A percentile compares a stretch with the other conserved stretches of the same genome.
Evolutionary conservation across 2,888 invertebrate species (phyloP).

Genomic region (Chydorus sphaericus): DNA sequence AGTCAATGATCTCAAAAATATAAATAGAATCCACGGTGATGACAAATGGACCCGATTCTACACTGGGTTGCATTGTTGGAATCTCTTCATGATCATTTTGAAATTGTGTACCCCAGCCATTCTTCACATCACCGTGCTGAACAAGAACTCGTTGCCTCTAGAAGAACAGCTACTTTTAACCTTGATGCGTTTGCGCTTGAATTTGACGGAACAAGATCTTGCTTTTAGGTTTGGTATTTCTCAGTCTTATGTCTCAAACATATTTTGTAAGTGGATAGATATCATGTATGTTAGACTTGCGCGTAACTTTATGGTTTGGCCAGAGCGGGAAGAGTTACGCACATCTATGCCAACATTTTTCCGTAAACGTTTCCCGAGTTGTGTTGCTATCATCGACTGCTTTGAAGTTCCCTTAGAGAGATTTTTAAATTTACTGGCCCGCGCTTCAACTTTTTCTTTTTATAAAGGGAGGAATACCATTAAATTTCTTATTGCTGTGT

Average conservation of each 20-base stretch:
- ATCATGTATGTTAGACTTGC: not conserved
- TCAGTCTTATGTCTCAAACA: not conserved
- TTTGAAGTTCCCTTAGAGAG: not conserved
- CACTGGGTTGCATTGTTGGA: not conserved
- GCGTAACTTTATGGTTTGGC: not conserved
- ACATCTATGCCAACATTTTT: not conserved
- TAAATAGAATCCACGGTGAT: not conserved
- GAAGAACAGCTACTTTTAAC: not conserved
- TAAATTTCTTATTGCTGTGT: not conserved
- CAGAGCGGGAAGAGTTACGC: not conserved
- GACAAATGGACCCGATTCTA: not conserved
- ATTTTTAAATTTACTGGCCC: not conserved
- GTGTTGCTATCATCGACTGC: not conserved
- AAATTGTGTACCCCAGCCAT: not conserved
- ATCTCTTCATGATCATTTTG: not conserved
- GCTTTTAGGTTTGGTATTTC: not conserved
- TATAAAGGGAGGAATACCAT: not conserved
- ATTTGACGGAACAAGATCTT: not conserved
- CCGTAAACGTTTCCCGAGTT: not conserved
- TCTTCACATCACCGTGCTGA: not conserved
- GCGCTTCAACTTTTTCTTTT: not conserved
- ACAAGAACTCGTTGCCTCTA: not conserved
- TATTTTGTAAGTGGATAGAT: not conserved
- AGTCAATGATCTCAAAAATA: too few relatives aligned
- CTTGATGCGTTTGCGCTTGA: not conserved